A percentile compares a stretch with the other conserved stretches of the same genome.
Conservation (phyloP, 2,888 invertebrate species). For the Lobophora halterata region DNA sequence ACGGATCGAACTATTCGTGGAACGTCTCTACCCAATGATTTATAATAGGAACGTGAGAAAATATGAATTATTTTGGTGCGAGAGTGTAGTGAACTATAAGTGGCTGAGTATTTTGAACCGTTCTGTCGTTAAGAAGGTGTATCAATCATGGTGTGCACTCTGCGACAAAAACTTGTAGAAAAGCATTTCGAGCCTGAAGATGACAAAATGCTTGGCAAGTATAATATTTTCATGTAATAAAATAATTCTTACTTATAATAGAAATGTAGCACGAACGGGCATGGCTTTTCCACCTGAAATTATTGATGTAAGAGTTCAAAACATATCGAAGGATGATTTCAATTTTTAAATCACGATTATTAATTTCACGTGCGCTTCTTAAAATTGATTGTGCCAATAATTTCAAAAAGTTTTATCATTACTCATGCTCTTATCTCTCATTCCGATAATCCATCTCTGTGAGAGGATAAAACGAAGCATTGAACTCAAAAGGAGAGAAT, state of each 20-base stretch:
- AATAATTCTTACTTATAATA: no score
- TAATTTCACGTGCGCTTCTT: no score
- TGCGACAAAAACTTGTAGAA: constrained; percentile 12
- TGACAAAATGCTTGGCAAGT: constrained; percentile 7
- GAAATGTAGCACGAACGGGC: no score
- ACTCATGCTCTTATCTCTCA: constrained; percentile 6
- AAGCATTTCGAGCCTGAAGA: constrained; percentile 1
- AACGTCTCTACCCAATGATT: constrained; percentile 61
- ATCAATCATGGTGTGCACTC: constrained; percentile 14
- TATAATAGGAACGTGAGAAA: constrained; percentile 61
- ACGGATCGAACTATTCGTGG: constrained; percentile 67
- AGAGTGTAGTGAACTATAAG: constrained; percentile 30
- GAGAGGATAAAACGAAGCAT: constrained; percentile 51
- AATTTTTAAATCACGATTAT: no score
- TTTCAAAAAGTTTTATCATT: constrained; percentile 2
- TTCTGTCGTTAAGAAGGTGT: constrained; percentile 17
- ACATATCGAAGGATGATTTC: no score
- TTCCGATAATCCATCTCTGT: constrained; percentile 9
- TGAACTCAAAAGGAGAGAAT: constrained; percentile 66
- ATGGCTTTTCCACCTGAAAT: no score
- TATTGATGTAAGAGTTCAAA: no score
- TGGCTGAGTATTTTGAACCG: constrained; percentile 16
- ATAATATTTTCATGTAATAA: no score
- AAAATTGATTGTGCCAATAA: background rate
- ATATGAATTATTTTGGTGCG: constrained; percentile 51